A percentile compares a stretch with the other conserved stretches of the same genome.
These are phyloP conservation scores for Trachelipus rathkii DNA, from an alignment of 1,140 invertebrate species.

Conservation along the genomic window DNA sequence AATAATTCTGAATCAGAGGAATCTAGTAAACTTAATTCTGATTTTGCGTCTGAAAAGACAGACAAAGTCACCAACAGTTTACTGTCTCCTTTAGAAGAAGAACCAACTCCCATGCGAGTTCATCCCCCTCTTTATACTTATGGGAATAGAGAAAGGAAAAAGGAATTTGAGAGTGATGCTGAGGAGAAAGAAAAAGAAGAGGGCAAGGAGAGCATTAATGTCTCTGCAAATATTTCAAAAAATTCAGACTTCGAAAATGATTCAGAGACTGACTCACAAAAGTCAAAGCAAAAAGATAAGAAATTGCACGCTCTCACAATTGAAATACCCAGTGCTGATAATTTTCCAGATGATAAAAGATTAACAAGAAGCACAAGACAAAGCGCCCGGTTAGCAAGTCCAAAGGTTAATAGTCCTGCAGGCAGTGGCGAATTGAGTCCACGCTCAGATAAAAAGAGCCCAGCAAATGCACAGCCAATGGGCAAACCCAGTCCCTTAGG, in stretches of 20 bases:
- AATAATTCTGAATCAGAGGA: slow-evolving; percentile 33
- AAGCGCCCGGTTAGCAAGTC: slow-evolving; percentile 40
- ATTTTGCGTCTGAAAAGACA: slow-evolving; percentile 33
- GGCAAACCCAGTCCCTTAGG: slow-evolving; percentile 33
- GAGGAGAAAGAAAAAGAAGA: slow-evolving; percentile 44
- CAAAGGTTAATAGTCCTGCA: slow-evolving; percentile 42
- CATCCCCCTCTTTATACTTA: slow-evolving; percentile 45
- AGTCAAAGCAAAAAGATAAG: slow-evolving; percentile 36
- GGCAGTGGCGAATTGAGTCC: slow-evolving; percentile 35
- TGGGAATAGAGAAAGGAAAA: slow-evolving; percentile 43
- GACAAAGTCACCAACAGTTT: slow-evolving; percentile 24
- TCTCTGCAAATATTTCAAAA: slow-evolving; percentile 29
- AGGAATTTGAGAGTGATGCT: slow-evolving; percentile 42
- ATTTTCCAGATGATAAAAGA: slow-evolving; percentile 41
- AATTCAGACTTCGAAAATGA: slow-evolving; percentile 32
- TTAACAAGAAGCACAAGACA: slow-evolving; percentile 42
- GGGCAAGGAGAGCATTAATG: slow-evolving; percentile 23
- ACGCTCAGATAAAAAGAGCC: slow-evolving; percentile 39
- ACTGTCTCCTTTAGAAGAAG: slow-evolving; percentile 41
- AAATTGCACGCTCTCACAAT: slow-evolving; percentile 44
- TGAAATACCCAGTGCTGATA: slow-evolving; percentile 38
- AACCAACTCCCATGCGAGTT: slow-evolving; percentile 44
- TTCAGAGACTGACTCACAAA: slow-evolving; percentile 18
- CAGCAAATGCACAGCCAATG: slow-evolving; percentile 31
- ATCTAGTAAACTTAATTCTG: neutral